Conservation (phyloP, 2,113 vertebrate species). For the Artemisiospiza belli region DNA sequence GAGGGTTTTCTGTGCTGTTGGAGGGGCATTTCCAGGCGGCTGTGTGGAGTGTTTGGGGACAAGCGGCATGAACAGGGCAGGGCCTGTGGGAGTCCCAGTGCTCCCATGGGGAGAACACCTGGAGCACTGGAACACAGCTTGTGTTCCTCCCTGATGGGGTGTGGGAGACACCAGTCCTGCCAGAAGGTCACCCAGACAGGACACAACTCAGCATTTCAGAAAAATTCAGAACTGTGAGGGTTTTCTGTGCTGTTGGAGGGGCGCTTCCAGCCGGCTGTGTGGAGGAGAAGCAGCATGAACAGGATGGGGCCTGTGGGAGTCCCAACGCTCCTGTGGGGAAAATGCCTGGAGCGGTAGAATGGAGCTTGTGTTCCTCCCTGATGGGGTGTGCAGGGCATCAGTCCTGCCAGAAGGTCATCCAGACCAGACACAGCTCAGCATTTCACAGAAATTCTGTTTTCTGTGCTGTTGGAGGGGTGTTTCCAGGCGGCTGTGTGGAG, state of each 20-base stretch:
- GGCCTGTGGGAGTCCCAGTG: background rate
- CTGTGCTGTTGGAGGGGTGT: too few species aligned
- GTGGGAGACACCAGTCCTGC: background rate
- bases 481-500: too few species aligned
- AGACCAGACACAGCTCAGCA: too few species aligned
- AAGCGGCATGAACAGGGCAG: background rate
- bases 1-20: background rate
- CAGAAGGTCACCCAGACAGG: background rate
- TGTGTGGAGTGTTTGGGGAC: rapidly evolving
- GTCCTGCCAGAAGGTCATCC: too few species aligned
- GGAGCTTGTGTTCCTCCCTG: too few species aligned
- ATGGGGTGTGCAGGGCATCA: too few species aligned
- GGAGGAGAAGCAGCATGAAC: too few species aligned
- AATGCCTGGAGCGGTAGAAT: too few species aligned
- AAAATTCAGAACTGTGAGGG: background rate
- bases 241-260: background rate
- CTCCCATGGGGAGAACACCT: too few species aligned
- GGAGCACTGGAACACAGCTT: background rate
- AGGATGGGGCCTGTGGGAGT: too few species aligned
- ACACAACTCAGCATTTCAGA: background rate
- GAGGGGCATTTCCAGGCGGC: background rate
- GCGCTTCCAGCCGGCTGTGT: background rate
- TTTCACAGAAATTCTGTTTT: too few species aligned
- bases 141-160: background rate
- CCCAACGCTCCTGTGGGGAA: too few species aligned